Evolutionary conservation across 2,797 vertebrate species (phyloP).

Genomic region (Spinus olivaceus): DNA sequence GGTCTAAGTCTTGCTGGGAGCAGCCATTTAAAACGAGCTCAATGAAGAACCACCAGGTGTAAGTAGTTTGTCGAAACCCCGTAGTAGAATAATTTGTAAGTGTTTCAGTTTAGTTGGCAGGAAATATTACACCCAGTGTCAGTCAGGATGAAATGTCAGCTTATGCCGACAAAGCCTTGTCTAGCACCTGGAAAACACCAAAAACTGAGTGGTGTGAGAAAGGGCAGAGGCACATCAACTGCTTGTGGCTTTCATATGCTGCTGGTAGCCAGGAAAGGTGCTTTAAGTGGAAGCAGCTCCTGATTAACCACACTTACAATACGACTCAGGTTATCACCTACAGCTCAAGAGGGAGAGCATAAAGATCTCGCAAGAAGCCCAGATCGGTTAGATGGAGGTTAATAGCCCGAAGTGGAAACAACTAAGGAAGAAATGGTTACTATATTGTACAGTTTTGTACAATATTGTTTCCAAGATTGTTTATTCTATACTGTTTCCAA

Average conservation of each 20-base stretch:
- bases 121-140: accelerated
- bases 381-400: not conserved
- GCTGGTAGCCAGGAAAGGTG: not conserved
- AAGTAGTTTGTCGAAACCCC: not conserved
- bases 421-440: not conserved
- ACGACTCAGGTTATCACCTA: not conserved
- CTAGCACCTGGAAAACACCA: not conserved
- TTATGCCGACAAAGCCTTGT: not conserved
- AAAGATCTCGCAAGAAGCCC: not conserved
- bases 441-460: too few species aligned
- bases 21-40: not conserved
- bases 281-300: not conserved
- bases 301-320: accelerated
- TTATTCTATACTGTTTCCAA: not conserved
- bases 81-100: not conserved
- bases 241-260: not conserved
- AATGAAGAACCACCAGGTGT: not conserved
- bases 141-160: not conserved
- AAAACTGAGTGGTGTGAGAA: not conserved
- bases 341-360: not conserved
- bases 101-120: not conserved
- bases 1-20: not conserved
- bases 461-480: not conserved
- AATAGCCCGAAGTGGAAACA: not conserved
- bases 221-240: not conserved